These are phyloP conservation scores for Pelobates cultripes DNA, from an alignment of 2,797 vertebrate species.

Conservation along the genomic window DNA sequence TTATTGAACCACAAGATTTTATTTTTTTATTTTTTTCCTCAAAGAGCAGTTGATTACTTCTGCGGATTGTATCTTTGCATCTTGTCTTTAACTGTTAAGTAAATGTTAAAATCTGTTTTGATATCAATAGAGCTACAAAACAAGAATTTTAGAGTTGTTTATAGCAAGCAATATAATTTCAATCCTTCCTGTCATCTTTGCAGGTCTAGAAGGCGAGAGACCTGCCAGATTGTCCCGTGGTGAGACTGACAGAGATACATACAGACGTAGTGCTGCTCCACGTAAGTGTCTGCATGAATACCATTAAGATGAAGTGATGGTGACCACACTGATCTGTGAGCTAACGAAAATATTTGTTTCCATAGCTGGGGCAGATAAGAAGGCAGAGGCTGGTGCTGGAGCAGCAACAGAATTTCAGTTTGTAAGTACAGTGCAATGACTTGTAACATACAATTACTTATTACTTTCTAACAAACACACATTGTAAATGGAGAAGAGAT, in stretches of 20 bases:
- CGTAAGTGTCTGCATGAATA: constrained; percentile 76
- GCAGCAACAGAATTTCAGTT: constrained; percentile 98
- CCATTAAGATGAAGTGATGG: too few relatives aligned
- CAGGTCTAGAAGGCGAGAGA: constrained; percentile 87
- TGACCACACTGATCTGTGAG: too few relatives aligned
- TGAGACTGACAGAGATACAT: constrained; percentile 93
- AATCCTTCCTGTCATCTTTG: neutral
- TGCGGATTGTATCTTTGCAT: too few relatives aligned
- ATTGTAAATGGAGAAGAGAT: neutral
- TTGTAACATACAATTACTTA: neutral
- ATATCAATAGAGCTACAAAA: too few relatives aligned
- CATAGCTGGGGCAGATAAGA: constrained; percentile 95
- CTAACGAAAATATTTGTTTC: neutral
- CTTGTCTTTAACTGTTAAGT: too few relatives aligned
- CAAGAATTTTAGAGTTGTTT: too few relatives aligned
- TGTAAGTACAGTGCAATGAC: constrained; percentile 77
- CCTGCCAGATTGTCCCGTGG: constrained; percentile 90
- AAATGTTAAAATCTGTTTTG: too few relatives aligned
- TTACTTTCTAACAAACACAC: neutral
- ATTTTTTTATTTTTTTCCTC: too few relatives aligned
- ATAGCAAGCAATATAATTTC: too few relatives aligned
- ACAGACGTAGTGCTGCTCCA: constrained; percentile 91
- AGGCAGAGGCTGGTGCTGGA: constrained; percentile 96
- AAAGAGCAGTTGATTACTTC: too few relatives aligned
- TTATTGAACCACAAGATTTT: too few relatives aligned